phyloP scores from a whole-genome alignment of 2,113 vertebrate genomes.

The Sphaerodactylus townsendi region DNA sequence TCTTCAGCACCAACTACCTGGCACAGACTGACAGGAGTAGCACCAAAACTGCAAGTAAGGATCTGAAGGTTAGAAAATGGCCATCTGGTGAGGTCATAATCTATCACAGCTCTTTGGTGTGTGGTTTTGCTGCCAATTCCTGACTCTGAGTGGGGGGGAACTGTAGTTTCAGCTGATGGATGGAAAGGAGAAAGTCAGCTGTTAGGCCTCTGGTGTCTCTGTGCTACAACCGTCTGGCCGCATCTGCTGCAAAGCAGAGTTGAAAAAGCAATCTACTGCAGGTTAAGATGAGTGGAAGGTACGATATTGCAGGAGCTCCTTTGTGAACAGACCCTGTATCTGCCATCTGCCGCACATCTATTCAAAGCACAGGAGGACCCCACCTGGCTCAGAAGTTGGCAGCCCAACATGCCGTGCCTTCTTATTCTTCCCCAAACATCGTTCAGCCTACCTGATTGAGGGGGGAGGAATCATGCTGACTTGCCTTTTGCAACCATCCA shows the following conservation, averaged over 20 bases:
- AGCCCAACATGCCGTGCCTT: neutral
- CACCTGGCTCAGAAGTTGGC: constrained; percentile 3
- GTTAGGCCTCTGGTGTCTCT: neutral
- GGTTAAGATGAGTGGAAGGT: neutral
- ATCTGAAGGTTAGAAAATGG: neutral
- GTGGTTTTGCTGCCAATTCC: neutral
- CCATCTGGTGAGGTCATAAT: neutral
- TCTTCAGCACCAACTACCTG: neutral
- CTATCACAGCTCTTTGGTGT: neutral
- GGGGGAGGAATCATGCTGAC: constrained; percentile 15
- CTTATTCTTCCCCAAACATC: neutral
- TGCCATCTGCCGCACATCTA: constrained; percentile 20
- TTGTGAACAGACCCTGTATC: constrained; percentile 4
- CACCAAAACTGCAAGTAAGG: neutral
- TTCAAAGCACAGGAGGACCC: neutral
- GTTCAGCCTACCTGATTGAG: neutral
- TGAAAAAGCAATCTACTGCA: neutral
- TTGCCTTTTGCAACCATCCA: constrained; percentile 32
- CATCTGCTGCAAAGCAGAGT: constrained; percentile 19
- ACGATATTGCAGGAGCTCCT: constrained; percentile 1
- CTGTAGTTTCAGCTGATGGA: constrained; percentile 3
- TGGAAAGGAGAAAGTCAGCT: constrained; percentile 10
- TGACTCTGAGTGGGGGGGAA: neutral
- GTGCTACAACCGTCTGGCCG: constrained; percentile 10
- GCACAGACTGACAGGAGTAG: neutral